Percentiles rank a stretch among this genome's conserved stretches.
phyloP scores from a whole-genome alignment of 1,140 invertebrate species.

The Formica exsecta region DNA sequence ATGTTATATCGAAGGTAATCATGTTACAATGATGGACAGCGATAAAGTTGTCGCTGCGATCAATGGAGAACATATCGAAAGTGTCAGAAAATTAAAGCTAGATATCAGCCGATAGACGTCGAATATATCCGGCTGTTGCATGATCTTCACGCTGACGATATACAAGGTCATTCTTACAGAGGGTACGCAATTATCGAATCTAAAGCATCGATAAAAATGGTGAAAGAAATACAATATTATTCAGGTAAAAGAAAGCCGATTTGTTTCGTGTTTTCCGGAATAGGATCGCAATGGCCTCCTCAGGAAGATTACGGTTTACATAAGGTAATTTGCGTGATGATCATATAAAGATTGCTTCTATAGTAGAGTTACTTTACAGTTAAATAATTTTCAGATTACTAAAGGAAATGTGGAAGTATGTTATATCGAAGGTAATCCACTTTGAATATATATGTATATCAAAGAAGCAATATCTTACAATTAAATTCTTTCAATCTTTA shows the following conservation, averaged over 20 bases:
- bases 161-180: conserved; percentile 88
- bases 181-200: conserved; percentile 87
- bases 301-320: too few relatives aligned
- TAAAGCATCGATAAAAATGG: conserved; percentile 32
- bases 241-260: conserved; percentile 52
- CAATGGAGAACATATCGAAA: neutral
- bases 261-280: conserved; percentile 74
- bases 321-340: too few relatives aligned
- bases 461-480: neutral
- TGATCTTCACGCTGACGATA: conserved; percentile 87
- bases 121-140: conserved; percentile 88
- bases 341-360: too few relatives aligned
- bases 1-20: neutral
- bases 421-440: too few relatives aligned
- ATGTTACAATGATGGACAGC: neutral
- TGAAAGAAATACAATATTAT: conserved; percentile 61
- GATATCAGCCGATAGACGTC: conserved; percentile 86
- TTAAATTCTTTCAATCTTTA: too few relatives aligned
- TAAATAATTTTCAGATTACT: too few relatives aligned
- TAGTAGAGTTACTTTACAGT: too few relatives aligned
- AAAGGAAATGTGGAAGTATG: too few relatives aligned
- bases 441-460: too few relatives aligned
- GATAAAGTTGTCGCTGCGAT: neutral
- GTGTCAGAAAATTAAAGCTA: neutral
- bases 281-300: conserved; percentile 73